Base-by-base conservation (phyloP, 2,888 invertebrate species). In the Thyatira batis region DNA sequence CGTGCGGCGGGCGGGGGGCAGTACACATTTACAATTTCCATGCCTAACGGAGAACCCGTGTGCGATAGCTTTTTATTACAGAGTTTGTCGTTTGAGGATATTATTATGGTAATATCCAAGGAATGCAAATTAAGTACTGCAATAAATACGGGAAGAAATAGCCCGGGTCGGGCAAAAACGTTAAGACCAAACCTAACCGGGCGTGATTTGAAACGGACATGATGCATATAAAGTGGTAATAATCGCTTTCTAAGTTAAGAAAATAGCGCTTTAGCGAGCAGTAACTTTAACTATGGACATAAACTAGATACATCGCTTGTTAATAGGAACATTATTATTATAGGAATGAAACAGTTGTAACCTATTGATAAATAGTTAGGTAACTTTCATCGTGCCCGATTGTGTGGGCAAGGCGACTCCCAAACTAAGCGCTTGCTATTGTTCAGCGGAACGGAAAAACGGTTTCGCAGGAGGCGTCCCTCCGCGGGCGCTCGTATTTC, bases 401-500 rank as follows among this genome's bases (percentile, higher is more conserved):
- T 75, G 61, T 62, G 67, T 64, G 73, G 71, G 75, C 73, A 78
- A 73, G 77, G 80, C 39, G 39, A 17, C n/a, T 82, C 77, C 83
- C 80, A 82, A 85, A 82, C 84, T 83, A 84, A 87, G 82, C 78
- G 82, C 72, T 79, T 72, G 84, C 78, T 76, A 83, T 88, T 89
- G 87, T 90, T 87, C 86, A 80, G 80, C 65, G 84, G 79, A 76
- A 84, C 84, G 88, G 89, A 88, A 89, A 91, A 90, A 86, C 83
- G 84, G 82, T 87, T 86, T 87, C 81, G 79, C 82, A 83, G 82
- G 81, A 82, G 83, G 78, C 80, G 77, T 84, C 85, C 85, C 84
- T 80, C 78, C 75, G 82, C 80, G 84, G 83, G 80, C 80, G 86
- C 82, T 86, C 89, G 89, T 92, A 92, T 91, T 90, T 90, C 86